Evolutionary conservation across 2,797 vertebrate genomes (phyloP), one percentile per base, ranked within the genome.

Genomic region (Brachymystax lenok): DNA sequence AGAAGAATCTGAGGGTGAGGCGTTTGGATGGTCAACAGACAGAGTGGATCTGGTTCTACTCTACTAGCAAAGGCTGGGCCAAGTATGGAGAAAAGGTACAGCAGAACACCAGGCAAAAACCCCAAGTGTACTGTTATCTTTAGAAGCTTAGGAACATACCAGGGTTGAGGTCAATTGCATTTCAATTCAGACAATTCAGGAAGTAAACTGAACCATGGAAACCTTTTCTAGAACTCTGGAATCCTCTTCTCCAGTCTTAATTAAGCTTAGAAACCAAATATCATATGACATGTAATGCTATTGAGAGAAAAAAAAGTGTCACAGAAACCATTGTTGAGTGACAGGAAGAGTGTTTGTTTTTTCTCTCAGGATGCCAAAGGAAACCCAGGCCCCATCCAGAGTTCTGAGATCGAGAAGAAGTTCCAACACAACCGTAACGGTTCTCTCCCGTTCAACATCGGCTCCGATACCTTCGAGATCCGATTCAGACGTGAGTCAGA

Each of bases 21-120:
- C 92, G 94, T 33, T 71, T 90, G 78, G 91, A 90, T 21, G 92
- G 92, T 0, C 74, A 77, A 0, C 73, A 86, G 1, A 85, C 84
- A 0, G 27, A 4, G 14, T 95, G 94, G 94, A 4, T 80, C 28
- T 94, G 94, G 94, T 92, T 87, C 85, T 94, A 90, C 84, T 80
- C 64, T 4, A 33, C 86, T 17, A 0, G 78, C 1, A 56, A 40
- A 0, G 83, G 80, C 64, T 95, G 92, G 92, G n/a, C 50, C 4
- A 71, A 84, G 56, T 94, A 86, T 21, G 92, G 87, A 80, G 74
- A 81, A 1, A 90, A 90, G 91, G 93, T 93, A 74, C 40, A 21
- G 10, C 64, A 66, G 16, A 24, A 8, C 12, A 5, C 21, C 27
- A 27, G 50, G 40, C 21, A 14, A n/a, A 16, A 16, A n/a, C 17